Conservation (phyloP, 2,888 invertebrate genomes). For the Mythimna albipuncta region DNA sequence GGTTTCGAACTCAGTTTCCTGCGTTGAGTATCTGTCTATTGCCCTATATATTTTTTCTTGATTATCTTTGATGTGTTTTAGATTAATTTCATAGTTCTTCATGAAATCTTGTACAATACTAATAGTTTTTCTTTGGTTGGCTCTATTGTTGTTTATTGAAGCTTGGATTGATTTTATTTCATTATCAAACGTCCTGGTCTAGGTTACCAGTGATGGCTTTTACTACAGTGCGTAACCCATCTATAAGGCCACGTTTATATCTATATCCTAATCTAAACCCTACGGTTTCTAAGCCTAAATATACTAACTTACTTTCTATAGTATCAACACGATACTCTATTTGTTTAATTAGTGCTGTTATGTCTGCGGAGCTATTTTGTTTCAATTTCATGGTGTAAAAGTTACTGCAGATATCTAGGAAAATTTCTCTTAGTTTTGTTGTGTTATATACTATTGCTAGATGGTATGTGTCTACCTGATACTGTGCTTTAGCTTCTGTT, state of each 20-base stretch:
- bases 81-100: conserved; percentile 10
- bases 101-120: conserved; percentile 11
- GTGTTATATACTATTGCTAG: conserved; percentile 51
- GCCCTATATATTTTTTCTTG: conserved; percentile 31
- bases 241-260: conserved; percentile 42
- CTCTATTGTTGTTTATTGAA: conserved; percentile 10
- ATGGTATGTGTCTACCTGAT: conserved; percentile 45
- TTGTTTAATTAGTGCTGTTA: conserved; percentile 6
- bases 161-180: conserved; percentile 31
- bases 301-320: conserved; percentile 48
- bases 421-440: conserved; percentile 35
- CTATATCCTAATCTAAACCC: conserved; percentile 23
- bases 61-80: conserved; percentile 20
- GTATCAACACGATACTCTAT: conserved; percentile 53
- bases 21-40: conserved; percentile 32
- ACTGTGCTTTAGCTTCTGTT: conserved; percentile 54
- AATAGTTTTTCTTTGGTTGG: conserved; percentile 15
- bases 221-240: conserved; percentile 46
- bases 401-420: conserved; percentile 40
- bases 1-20: conserved; percentile 26
- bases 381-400: conserved; percentile 44
- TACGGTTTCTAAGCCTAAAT: conserved; percentile 48
- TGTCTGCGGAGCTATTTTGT: conserved; percentile 9
- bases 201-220: conserved; percentile 55
- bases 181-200: conserved; percentile 41